Evolutionary conservation across 2,888 invertebrate genomes (phyloP).

Genomic region (Epinotia bilunana): DNA sequence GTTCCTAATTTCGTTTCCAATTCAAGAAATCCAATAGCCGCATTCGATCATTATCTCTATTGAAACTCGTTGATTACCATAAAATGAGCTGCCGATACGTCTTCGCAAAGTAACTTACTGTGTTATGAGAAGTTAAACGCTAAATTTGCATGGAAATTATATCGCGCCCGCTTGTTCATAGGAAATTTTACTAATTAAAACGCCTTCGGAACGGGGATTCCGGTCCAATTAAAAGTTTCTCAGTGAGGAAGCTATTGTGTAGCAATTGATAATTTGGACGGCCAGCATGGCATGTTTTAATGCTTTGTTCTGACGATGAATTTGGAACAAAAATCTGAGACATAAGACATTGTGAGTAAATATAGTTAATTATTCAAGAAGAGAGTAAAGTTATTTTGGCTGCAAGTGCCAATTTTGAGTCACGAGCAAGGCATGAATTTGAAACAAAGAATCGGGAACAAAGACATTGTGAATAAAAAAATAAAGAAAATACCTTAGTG

Average conservation of each 20-base stretch:
- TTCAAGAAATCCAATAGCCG: constrained; percentile 14
- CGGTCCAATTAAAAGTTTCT: constrained; percentile 83
- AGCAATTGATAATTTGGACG: constrained; percentile 63
- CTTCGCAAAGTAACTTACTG: constrained; percentile 49
- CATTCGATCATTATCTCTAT: constrained; percentile 35
- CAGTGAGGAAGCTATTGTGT: constrained; percentile 58
- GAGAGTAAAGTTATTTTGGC: too few species aligned
- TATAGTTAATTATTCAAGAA: too few species aligned
- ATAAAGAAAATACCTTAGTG: too few species aligned
- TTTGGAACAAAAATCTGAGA: background rate
- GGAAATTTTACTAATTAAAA: constrained; percentile 84
- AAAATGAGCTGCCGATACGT: constrained; percentile 57
- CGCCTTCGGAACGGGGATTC: constrained; percentile 79
- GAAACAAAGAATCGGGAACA: too few species aligned
- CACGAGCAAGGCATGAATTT: too few species aligned
- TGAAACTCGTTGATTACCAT: constrained; percentile 50
- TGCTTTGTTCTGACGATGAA: constrained; percentile 22
- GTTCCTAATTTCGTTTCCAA: background rate
- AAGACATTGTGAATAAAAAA: too few species aligned
- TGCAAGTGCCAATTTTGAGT: too few species aligned
- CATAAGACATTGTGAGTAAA: background rate
- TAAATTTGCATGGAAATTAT: constrained; percentile 84
- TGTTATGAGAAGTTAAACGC: constrained; percentile 80
- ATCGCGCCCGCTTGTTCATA: constrained; percentile 80
- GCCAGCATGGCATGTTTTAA: constrained; percentile 38